These are phyloP conservation scores for Euzophera pinguis DNA, from an alignment of 2,888 invertebrate species.

Conservation along the genomic window DNA sequence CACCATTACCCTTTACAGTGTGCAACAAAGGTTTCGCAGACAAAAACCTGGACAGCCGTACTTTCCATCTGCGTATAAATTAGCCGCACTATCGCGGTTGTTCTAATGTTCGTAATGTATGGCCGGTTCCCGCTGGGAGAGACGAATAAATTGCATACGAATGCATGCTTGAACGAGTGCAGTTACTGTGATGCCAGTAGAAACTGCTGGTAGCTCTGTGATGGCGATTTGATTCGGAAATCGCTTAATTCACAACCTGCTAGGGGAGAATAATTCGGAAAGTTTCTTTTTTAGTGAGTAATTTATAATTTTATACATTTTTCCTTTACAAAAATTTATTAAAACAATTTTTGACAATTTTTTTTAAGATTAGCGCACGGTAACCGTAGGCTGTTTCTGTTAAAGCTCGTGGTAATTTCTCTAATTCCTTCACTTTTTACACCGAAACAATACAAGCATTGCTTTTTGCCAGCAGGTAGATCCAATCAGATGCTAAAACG, in stretches of 20 bases:
- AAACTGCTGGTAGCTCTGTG: background rate
- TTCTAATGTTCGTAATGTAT: slow-evolving; percentile 43
- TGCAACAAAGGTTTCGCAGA: slow-evolving; percentile 5
- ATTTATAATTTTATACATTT: too few species aligned
- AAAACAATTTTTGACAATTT: too few species aligned
- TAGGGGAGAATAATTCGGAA: too few species aligned
- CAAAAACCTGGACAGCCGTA: slow-evolving; percentile 4
- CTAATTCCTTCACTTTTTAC: too few species aligned
- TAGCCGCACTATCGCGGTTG: slow-evolving; percentile 32
- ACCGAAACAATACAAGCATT: too few species aligned
- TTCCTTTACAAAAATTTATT: too few species aligned
- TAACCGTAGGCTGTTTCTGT: too few species aligned
- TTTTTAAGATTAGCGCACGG: too few species aligned
- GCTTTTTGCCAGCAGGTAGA: too few species aligned
- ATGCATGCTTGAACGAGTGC: slow-evolving; percentile 25
- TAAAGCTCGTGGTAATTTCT: too few species aligned
- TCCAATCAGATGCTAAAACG: too few species aligned
- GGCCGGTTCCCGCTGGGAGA: slow-evolving; percentile 51
- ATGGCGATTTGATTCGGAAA: background rate
- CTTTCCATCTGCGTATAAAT: slow-evolving; percentile 20
- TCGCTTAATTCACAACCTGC: background rate
- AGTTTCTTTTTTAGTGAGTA: too few species aligned
- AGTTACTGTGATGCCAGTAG: background rate
- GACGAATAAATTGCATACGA: slow-evolving; percentile 63
- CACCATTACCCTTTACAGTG: background rate